Conservation (phyloP, 2,888 invertebrate species). For the Scaptomyza caliginosa region DNA sequence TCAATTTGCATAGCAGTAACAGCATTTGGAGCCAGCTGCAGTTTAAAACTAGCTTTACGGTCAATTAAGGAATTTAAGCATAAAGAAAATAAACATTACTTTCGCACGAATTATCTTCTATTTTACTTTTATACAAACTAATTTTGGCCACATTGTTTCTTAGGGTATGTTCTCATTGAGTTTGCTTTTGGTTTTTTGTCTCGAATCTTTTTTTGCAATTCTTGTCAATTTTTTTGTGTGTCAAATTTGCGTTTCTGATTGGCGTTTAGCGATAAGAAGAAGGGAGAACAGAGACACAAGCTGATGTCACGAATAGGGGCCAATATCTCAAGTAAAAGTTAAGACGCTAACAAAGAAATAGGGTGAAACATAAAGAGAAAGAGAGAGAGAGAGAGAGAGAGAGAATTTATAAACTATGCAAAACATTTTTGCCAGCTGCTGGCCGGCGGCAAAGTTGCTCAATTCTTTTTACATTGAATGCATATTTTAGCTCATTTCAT, state of each 20-base stretch:
- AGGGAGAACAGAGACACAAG: conserved; percentile 8
- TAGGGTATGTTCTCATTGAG: too few relatives aligned
- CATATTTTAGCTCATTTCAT: conserved; percentile 74
- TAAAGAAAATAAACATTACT: neutral
- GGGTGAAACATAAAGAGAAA: neutral
- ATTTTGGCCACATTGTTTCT: too few relatives aligned
- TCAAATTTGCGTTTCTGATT: conserved; percentile 54
- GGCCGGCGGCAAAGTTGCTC: conserved; percentile 36
- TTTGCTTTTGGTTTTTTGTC: neutral
- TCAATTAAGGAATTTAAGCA: conserved; percentile 41
- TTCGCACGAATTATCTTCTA: neutral
- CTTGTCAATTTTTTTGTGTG: conserved; percentile 14
- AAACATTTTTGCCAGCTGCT: conserved; percentile 40
- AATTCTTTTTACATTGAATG: conserved; percentile 61
- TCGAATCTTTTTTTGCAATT: neutral
- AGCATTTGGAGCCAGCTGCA: neutral
- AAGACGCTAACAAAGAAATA: neutral
- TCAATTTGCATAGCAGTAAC: conserved; percentile 34
- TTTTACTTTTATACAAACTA: neutral
- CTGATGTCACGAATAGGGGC: conserved; percentile 6
- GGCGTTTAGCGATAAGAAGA: conserved; percentile 46
- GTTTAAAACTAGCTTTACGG: conserved; percentile 9
- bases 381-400: neutral
- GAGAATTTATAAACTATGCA: conserved; percentile 43
- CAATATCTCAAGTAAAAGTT: neutral